Conservation (phyloP, 2,888 invertebrate genomes). For the Sicus ferrugineus region DNA sequence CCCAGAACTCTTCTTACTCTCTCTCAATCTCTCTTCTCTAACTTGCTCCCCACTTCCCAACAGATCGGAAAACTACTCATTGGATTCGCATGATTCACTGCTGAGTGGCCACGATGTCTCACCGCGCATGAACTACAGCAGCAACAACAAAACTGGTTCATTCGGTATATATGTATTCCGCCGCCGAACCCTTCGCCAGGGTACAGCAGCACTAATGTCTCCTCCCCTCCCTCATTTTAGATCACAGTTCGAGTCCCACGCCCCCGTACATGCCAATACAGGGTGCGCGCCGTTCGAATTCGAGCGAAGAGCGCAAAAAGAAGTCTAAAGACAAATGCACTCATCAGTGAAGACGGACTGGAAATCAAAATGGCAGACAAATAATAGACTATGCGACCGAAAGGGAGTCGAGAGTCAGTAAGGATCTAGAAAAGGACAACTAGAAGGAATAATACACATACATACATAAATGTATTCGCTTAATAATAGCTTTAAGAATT, state of each 20-base stretch:
- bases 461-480: background rate
- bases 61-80: conserved; percentile 58
- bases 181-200: background rate
- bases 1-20: background rate
- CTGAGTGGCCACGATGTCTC: conserved; percentile 51
- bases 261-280: conserved; percentile 83
- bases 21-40: background rate
- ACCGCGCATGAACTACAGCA: conserved; percentile 52
- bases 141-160: conserved; percentile 51
- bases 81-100: conserved; percentile 56
- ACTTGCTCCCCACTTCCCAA: too few relatives aligned
- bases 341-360: conserved; percentile 66
- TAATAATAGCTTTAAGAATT: conserved; percentile 13
- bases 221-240: conserved; percentile 47
- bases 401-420: background rate
- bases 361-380: conserved; percentile 12
- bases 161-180: conserved; percentile 62
- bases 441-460: background rate
- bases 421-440: background rate
- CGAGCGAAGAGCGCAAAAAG: conserved; percentile 70
- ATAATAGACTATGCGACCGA: conserved; percentile 2
- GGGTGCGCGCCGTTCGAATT: conserved; percentile 74
- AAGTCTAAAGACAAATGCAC: conserved; percentile 71
- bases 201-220: background rate
- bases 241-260: conserved; percentile 67